Conservation (phyloP, 2,888 invertebrate species). For the Drosophila multiciliata region DNA sequence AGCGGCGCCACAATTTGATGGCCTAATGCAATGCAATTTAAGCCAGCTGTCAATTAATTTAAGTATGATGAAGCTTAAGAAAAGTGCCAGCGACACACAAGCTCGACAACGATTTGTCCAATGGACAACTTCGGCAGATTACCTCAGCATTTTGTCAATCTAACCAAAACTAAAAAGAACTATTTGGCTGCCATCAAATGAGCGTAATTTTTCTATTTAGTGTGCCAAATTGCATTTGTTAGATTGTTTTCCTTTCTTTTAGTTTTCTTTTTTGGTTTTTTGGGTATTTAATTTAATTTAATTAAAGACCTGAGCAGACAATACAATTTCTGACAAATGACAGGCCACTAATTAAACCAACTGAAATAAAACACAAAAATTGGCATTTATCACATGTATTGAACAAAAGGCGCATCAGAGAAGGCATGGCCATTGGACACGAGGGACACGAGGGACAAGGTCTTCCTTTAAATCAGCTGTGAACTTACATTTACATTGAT, state of each 20-base stretch:
- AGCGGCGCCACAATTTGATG: constrained; percentile 16
- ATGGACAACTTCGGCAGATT: constrained; percentile 29
- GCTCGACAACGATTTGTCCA: constrained; percentile 19
- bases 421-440: not conserved
- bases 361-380: constrained; percentile 50
- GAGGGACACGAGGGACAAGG: constrained; percentile 25
- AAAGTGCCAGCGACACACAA: constrained; percentile 26
- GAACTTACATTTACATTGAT: constrained; percentile 64
- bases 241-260: constrained; percentile 4
- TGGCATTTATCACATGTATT: constrained; percentile 49
- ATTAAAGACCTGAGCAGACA: constrained; percentile 20
- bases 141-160: constrained; percentile 34
- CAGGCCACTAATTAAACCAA: constrained; percentile 50
- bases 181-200: constrained; percentile 30
- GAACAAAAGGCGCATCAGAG: constrained; percentile 33
- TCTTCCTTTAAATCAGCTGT: constrained; percentile 23
- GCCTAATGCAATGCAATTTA: constrained; percentile 51
- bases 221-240: constrained; percentile 44
- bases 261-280: not conserved
- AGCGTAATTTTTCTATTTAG: constrained; percentile 19
- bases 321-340: constrained; percentile 32
- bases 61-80: constrained; percentile 21
- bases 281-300: constrained; percentile 28
- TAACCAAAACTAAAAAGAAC: constrained; percentile 30
- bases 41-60: constrained; percentile 68